Percentiles rank a stretch among this genome's conserved stretches.
Conservation (phyloP, 2,113 vertebrate species). For the Pluvianellus socialis region DNA sequence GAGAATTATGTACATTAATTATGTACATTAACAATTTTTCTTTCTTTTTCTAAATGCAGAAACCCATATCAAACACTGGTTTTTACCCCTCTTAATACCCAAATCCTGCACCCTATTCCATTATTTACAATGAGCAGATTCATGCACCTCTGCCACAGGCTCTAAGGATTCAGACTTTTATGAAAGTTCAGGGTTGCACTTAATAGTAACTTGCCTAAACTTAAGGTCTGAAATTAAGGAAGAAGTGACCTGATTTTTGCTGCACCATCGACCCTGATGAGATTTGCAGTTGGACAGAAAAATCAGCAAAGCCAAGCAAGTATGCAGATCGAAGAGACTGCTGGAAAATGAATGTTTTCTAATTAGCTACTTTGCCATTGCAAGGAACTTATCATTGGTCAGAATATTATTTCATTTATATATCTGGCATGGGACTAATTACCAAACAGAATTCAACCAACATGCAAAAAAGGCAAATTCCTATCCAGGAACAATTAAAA, state of each 20-base stretch:
- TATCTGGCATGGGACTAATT: conserved; percentile 79
- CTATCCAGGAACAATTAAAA: conserved; percentile 71
- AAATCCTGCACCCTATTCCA: not conserved
- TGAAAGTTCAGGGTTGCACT: not conserved
- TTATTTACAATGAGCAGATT: not conserved
- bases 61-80: not conserved
- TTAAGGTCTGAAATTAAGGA: not conserved
- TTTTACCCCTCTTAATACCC: not conserved
- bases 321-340: not conserved
- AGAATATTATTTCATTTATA: conserved; percentile 82
- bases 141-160: not conserved
- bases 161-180: not conserved
- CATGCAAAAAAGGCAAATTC: not conserved
- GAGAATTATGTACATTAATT: not conserved
- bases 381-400: conserved; percentile 86
- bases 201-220: not conserved
- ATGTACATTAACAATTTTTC: not conserved
- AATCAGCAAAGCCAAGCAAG: not conserved
- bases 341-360: conserved; percentile 15
- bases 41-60: not conserved
- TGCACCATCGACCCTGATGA: not conserved
- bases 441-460: conserved; percentile 69
- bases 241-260: not conserved
- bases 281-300: not conserved
- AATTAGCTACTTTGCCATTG: not conserved